These are phyloP conservation scores for Parthenolecanium corni DNA, from an alignment of 2,888 invertebrate genomes.

Conservation along the genomic window DNA sequence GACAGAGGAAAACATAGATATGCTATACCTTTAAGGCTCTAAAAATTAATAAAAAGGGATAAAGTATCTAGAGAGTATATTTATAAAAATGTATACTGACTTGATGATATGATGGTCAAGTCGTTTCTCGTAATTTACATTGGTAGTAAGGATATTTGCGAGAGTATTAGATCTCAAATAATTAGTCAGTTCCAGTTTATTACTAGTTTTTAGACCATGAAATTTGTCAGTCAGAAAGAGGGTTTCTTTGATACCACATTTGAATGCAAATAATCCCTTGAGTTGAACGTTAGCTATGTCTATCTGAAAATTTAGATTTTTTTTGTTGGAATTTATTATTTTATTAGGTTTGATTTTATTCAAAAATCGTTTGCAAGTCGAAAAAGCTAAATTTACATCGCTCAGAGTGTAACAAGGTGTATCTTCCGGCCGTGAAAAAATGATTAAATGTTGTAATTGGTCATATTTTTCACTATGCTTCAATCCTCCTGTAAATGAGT, in stretches of 20 bases:
- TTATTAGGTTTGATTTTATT: too few relatives aligned
- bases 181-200: background rate
- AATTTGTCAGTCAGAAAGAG: slow-evolving; percentile 19
- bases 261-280: slow-evolving; percentile 21
- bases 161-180: slow-evolving; percentile 20
- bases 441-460: slow-evolving; percentile 6
- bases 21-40: too few relatives aligned
- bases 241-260: slow-evolving; percentile 12
- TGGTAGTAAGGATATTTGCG: slow-evolving; percentile 1
- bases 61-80: too few relatives aligned
- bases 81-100: slow-evolving; percentile 1
- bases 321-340: too few relatives aligned
- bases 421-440: slow-evolving; percentile 3
- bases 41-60: too few relatives aligned
- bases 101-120: background rate
- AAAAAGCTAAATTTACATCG: slow-evolving; percentile 14
- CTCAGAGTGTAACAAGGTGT: slow-evolving; percentile 20
- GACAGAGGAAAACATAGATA: too few relatives aligned
- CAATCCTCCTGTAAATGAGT: slow-evolving; percentile 1
- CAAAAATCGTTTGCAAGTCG: background rate
- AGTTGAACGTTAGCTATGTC: background rate
- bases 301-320: slow-evolving; percentile 5
- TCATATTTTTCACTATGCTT: slow-evolving; percentile 11
- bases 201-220: slow-evolving; percentile 9
- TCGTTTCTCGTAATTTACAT: slow-evolving; percentile 14